Conservation (phyloP, 1,140 invertebrate genomes). For the Pseudomyrmex gracilis region DNA sequence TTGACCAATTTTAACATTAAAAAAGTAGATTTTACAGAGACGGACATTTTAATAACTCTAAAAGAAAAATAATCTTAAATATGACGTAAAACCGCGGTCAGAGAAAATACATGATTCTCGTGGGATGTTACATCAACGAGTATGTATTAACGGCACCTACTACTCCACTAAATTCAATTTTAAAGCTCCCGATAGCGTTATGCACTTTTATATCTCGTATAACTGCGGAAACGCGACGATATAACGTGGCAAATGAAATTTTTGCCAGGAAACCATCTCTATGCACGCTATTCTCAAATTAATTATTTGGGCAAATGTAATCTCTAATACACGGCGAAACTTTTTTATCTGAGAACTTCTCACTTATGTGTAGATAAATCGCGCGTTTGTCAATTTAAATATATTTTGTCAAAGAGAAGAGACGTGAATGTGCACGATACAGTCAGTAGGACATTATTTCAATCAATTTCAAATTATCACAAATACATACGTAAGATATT, state of each 20-base stretch:
- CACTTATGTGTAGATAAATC: too few species aligned
- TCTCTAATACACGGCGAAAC: not conserved
- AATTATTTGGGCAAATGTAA: not conserved
- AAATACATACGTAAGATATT: not conserved
- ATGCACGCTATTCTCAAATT: too few species aligned
- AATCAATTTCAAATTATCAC: not conserved
- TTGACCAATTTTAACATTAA: not conserved
- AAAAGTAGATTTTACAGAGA: not conserved
- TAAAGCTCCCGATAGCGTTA: constrained; percentile 4
- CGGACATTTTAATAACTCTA: not conserved
- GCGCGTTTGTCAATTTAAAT: too few species aligned
- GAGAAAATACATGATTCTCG: not conserved
- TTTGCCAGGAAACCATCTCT: not conserved
- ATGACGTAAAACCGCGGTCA: not conserved
- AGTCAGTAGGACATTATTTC: not conserved
- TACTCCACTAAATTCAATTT: constrained; percentile 35
- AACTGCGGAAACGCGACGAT: not conserved
- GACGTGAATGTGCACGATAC: too few species aligned
- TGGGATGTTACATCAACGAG: not conserved
- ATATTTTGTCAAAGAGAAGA: too few species aligned
- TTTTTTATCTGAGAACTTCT: too few species aligned
- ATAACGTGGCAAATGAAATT: not conserved
- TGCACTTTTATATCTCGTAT: constrained; percentile 12
- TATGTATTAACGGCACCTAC: constrained; percentile 26
- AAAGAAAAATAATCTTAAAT: not conserved